Percentiles rank a stretch among this genome's conserved stretches.
Evolutionary conservation across 2,888 invertebrate genomes (phyloP).

Genomic region (Clepsis dumicolana): DNA sequence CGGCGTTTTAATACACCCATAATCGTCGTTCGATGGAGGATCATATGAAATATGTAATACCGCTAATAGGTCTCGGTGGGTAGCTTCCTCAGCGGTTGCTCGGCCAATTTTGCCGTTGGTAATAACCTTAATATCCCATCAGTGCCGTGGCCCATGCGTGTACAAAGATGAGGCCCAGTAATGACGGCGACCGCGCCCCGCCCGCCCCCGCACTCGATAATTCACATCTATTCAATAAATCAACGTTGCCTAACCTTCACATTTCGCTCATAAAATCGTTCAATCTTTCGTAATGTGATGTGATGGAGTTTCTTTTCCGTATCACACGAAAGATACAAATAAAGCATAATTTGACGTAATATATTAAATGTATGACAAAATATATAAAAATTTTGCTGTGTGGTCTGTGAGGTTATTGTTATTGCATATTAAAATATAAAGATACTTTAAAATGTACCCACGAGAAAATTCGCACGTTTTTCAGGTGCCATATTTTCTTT

Average conservation of each 20-base stretch:
- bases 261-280: conserved; percentile 44
- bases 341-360: too few relatives aligned
- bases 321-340: background rate
- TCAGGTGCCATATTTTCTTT: background rate
- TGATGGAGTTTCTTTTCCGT: background rate
- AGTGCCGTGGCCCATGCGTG: conserved; percentile 76
- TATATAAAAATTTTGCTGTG: background rate
- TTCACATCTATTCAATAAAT: conserved; percentile 69
- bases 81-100: conserved; percentile 85
- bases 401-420: background rate
- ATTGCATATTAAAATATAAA: too few relatives aligned
- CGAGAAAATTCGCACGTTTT: background rate
- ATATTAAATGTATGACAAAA: background rate
- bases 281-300: conserved; percentile 12
- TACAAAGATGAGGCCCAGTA: conserved; percentile 76
- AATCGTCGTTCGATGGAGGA: conserved; percentile 78
- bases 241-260: conserved; percentile 54
- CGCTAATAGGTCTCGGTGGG: conserved; percentile 81
- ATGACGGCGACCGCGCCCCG: conserved; percentile 66
- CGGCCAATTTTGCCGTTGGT: conserved; percentile 80
- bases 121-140: conserved; percentile 84
- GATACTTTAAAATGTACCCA: background rate
- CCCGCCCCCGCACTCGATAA: conserved; percentile 60
- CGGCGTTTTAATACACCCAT: conserved; percentile 82
- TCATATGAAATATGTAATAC: conserved; percentile 84